Base-by-base conservation (phyloP, 2,888 invertebrate species). In the Metalampra italica region DNA sequence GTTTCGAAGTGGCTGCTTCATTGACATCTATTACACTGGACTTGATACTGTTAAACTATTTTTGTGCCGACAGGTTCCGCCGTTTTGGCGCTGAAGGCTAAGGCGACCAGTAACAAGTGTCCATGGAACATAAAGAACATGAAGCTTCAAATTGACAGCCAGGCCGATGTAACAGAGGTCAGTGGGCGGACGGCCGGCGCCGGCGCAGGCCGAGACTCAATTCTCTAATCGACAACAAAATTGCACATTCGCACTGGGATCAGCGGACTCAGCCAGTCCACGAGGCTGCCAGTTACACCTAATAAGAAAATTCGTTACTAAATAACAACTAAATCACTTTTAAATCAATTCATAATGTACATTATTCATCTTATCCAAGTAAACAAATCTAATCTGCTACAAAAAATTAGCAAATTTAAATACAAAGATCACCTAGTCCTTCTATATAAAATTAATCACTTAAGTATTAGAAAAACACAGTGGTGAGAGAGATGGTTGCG, bases 311-410 rank as follows among this genome's bases (percentile, higher is more conserved):
- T 87, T 89, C 87, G 74, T 82, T 77, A 85, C 88, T 85, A 88
- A 79, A 87, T 88, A 88, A 87, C 85, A 88, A 89, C 87, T 88
- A 88, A 87, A 87, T 89, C 88, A 88, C 88, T 82, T 88, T 86
- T 84, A 86, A 88, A 84, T 86, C 84, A 87, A 87, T 87, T 82
- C 83, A 85, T 86, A 88, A 88, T 88, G 84, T 89, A 89, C 88
- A 88, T 82, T 86, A 86, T 78, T 81, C 75, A 75, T 79, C 85
- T 85, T 85, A 85, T 71, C 64, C 72, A 75, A 78, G 79, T 87
- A 86, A 88, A 87, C 83, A 83, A 87, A 84, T 83, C 87, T 86
- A 89, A 86, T 81, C 87, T 88, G 88, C 88, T 88, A 88, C 81
- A 83, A 87, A 88, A 87, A 87, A 86, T 80, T 86, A 86, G 88